phyloP scores from a whole-genome alignment of 1,140 invertebrate species.

The Bombus affinis region DNA sequence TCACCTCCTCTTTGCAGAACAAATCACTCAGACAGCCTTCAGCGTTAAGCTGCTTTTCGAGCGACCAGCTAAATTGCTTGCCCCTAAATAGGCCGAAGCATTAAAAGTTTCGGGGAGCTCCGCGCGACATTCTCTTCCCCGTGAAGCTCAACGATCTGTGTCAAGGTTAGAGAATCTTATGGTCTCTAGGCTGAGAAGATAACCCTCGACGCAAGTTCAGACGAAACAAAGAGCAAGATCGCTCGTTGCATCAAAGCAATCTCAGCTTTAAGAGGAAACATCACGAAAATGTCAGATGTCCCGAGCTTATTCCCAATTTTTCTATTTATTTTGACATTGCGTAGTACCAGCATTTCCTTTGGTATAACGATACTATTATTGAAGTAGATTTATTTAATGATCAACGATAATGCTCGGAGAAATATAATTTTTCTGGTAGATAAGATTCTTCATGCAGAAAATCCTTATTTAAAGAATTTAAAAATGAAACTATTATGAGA shows the following conservation, averaged over 20 bases:
- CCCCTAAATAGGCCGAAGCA: conserved; percentile 38
- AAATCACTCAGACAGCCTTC: background rate
- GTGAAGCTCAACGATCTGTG: conserved; percentile 26
- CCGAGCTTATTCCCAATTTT: background rate
- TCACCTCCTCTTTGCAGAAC: background rate
- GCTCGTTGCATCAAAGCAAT: no score
- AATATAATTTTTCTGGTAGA: background rate
- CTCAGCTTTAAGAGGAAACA: no score
- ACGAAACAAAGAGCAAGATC: background rate
- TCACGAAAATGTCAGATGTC: background rate
- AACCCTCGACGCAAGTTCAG: background rate
- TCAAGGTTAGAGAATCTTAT: conserved; percentile 38
- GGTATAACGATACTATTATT: background rate
- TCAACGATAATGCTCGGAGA: background rate
- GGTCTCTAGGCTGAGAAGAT: background rate
- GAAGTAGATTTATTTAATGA: background rate
- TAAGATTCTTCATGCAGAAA: background rate
- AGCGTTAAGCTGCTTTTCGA: conserved; percentile 33
- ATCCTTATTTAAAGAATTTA: no score
- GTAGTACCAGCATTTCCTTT: background rate
- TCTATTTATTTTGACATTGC: background rate
- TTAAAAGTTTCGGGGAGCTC: conserved; percentile 37
- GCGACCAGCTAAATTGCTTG: conserved; percentile 25
- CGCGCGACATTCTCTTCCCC: conserved; percentile 7
- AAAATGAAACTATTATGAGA: no score